phyloP scores from a whole-genome alignment of 2,888 invertebrate genomes.

The Gymnosoma rotundatum region DNA sequence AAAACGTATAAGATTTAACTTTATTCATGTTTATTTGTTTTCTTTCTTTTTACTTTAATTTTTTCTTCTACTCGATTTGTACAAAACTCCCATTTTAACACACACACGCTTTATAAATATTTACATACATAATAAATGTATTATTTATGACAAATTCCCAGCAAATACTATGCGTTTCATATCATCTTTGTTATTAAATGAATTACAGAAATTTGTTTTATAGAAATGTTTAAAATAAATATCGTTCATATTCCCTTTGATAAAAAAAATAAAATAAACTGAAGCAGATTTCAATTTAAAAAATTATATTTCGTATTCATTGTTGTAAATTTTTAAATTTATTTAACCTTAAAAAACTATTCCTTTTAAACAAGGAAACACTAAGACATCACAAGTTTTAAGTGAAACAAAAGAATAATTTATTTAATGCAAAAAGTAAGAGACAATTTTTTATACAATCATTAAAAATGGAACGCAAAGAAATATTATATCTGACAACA shows the following conservation, averaged over 20 bases:
- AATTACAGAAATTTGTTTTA: neutral
- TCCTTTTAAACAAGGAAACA: too few relatives aligned
- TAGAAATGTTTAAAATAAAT: neutral
- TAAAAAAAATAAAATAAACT: too few relatives aligned
- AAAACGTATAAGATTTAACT: slow-evolving; percentile 26
- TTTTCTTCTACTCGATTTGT: neutral
- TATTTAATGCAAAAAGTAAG: too few relatives aligned
- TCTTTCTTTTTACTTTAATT: neutral
- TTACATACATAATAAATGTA: slow-evolving; percentile 16
- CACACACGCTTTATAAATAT: neutral
- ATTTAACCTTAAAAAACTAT: too few relatives aligned
- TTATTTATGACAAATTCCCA: slow-evolving; percentile 49
- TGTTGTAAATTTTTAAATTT: too few relatives aligned
- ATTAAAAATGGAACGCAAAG: too few relatives aligned
- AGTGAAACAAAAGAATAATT: too few relatives aligned
- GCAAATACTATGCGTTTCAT: neutral
- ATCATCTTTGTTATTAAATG: neutral
- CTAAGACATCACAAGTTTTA: too few relatives aligned
- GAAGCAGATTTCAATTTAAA: too few relatives aligned
- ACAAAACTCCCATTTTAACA: neutral
- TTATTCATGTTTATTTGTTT: neutral
- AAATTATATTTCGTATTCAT: too few relatives aligned
- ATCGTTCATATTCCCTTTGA: neutral
- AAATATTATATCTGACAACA: too few relatives aligned
- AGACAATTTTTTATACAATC: too few relatives aligned